phyloP scores from a whole-genome alignment of 2,797 vertebrate species.

The Siniperca scherzeri region DNA sequence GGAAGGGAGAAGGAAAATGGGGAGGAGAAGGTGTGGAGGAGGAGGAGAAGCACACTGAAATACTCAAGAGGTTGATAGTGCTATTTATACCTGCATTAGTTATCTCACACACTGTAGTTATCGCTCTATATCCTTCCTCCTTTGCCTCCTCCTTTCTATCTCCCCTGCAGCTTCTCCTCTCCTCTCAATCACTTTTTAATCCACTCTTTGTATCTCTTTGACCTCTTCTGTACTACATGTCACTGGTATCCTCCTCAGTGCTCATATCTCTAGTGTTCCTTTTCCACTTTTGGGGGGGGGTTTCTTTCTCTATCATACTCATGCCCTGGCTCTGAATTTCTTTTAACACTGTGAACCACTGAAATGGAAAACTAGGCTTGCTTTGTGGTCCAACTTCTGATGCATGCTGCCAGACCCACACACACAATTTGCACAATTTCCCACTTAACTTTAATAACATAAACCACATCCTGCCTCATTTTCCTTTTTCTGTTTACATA shows the following conservation, averaged over 20 bases:
- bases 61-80: constrained; percentile 52
- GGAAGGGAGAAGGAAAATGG: constrained; percentile 33
- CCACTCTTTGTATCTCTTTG: constrained; percentile 43
- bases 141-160: neutral
- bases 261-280: neutral
- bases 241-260: neutral
- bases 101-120: constrained; percentile 41
- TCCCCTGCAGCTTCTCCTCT: constrained; percentile 26
- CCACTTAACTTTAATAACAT: constrained; percentile 5
- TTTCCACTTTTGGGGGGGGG: neutral
- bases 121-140: constrained; percentile 33
- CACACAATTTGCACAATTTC: constrained; percentile 4
- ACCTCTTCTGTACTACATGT: constrained; percentile 28
- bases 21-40: constrained; percentile 62
- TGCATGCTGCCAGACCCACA: neutral
- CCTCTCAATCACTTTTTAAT: constrained; percentile 40
- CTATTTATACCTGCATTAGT: constrained; percentile 74
- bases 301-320: neutral
- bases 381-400: constrained; percentile 13
- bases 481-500: constrained; percentile 35
- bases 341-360: neutral
- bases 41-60: constrained; percentile 49
- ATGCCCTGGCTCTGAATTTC: neutral
- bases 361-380: neutral
- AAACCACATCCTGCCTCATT: constrained; percentile 32